Percentiles rank a stretch among this genome's conserved stretches.
These are phyloP conservation scores for Anguilla pacifica DNA, from an alignment of 2,797 vertebrate genomes.

Conservation along the genomic window DNA sequence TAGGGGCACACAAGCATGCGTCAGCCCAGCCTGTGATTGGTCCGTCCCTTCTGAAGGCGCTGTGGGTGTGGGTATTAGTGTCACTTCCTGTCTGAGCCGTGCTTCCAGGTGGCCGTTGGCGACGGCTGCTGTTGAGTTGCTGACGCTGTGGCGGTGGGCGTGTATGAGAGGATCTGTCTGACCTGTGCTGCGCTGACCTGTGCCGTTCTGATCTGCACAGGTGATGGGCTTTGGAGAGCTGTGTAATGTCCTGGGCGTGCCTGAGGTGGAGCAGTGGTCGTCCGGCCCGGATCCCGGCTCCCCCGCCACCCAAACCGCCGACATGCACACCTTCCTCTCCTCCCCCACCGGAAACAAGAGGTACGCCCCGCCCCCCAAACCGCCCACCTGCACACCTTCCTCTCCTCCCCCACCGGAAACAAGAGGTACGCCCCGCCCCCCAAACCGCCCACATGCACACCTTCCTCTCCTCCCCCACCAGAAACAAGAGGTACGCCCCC, in stretches of 20 bases:
- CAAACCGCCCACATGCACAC: too few species aligned
- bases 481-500: too few species aligned
- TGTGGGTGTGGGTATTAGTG: too few species aligned
- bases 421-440: too few species aligned
- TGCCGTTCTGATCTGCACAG: slow-evolving; percentile 58
- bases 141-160: too few species aligned
- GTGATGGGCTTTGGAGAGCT: slow-evolving; percentile 88
- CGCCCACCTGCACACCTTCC: slow-evolving; percentile 83
- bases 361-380: slow-evolving; percentile 61
- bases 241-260: slow-evolving; percentile 84
- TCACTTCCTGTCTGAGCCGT: neutral
- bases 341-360: slow-evolving; percentile 90
- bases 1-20: too few species aligned
- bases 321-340: slow-evolving; percentile 86
- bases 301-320: slow-evolving; percentile 69
- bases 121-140: too few species aligned
- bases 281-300: slow-evolving; percentile 63
- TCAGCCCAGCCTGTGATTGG: too few species aligned
- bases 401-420: slow-evolving; percentile 84
- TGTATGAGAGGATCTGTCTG: neutral
- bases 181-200: neutral
- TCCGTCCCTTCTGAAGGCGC: too few species aligned
- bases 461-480: too few species aligned
- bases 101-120: neutral
- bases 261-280: slow-evolving; percentile 72